Evolutionary conservation across 2,888 invertebrate species (phyloP).

Genomic region (Gnatocerus cornutus): DNA sequence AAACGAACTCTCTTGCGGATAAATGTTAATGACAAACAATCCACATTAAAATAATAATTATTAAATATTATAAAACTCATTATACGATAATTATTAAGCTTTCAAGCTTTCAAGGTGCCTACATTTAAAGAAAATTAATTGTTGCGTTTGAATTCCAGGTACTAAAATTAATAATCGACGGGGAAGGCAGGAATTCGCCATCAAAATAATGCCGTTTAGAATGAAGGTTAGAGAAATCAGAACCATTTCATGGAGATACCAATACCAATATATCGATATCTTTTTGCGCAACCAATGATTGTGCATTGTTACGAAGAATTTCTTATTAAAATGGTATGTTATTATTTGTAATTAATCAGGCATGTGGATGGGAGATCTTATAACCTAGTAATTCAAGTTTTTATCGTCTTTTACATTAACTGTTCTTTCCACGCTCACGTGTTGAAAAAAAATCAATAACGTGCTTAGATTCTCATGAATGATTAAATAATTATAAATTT

Average conservation of each 20-base stretch:
- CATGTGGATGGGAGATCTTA: constrained; percentile 54
- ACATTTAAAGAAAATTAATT: too few species aligned
- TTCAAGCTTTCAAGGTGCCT: too few species aligned
- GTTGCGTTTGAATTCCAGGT: too few species aligned
- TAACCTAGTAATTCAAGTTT: constrained; percentile 52
- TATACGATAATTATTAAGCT: too few species aligned
- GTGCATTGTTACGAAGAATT: constrained; percentile 46
- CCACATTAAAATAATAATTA: too few species aligned
- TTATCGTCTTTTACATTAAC: constrained; percentile 52
- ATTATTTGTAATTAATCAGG: constrained; percentile 57
- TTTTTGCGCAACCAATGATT: constrained; percentile 41
- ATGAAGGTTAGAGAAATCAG: constrained; percentile 34
- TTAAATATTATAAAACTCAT: too few species aligned
- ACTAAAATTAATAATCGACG: too few species aligned
- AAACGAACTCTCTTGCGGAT: too few species aligned
- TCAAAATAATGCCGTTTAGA: neutral
- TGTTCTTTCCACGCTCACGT: constrained; percentile 55
- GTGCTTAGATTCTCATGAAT: constrained; percentile 54
- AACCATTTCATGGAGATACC: constrained; percentile 22
- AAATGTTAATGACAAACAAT: too few species aligned
- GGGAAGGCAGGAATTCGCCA: too few species aligned
- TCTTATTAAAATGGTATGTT: constrained; percentile 48
- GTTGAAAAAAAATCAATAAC: constrained; percentile 58
- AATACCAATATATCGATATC: constrained; percentile 31
- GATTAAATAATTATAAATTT: constrained; percentile 57